Evolutionary conservation across 1,140 invertebrate genomes (phyloP), one percentile per base, ranked within the genome.

Genomic region (Scaptomyza pallida): DNA sequence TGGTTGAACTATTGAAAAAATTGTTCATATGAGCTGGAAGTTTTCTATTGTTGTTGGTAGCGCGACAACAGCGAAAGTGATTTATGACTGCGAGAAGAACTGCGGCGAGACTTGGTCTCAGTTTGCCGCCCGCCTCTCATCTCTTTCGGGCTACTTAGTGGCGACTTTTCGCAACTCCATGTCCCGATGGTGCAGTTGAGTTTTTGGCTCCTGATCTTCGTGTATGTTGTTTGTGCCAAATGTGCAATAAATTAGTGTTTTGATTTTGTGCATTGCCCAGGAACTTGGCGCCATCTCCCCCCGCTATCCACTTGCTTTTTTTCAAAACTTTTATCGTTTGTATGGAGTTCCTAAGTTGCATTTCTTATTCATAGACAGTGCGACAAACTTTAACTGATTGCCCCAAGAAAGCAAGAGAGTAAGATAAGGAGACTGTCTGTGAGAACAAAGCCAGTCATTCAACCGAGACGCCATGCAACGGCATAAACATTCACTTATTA

Each of bases 161-260:
- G 48, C 23, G 60, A 60, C 57, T 60, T 60, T 40, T 30, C 6
- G 6, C 30, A 57, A 33, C 45, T 64, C 56, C 40, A 59, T 45
- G 40, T 77, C 60, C 61, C 75, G 47, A 37, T 63, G 71, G 73
- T 48, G 73, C 54, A 47, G 72, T 73, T 69, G 62, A 76, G 63
- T 56, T 64, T 73, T 30, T 72, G 57, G 50, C 41, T 72, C 43
- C 73, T 45, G 26, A 56, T 61, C 47, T n/a, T n/a, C 47, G 41
- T 47, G 41, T 30, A 30, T 62, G 73, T 86, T 80, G 76, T 80
- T 86, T 80, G 75, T 77, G 75, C 69, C 77, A 62, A 82, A 85
- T 77, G 73, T 81, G 82, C 82, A 88, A 88, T 86, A 86, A 86
- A 86, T 86, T 86, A 86, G 55, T 86, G 81, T 86, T 86, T 88